Conservation (phyloP, 2,888 invertebrate species). For the Mantis religiosa region DNA sequence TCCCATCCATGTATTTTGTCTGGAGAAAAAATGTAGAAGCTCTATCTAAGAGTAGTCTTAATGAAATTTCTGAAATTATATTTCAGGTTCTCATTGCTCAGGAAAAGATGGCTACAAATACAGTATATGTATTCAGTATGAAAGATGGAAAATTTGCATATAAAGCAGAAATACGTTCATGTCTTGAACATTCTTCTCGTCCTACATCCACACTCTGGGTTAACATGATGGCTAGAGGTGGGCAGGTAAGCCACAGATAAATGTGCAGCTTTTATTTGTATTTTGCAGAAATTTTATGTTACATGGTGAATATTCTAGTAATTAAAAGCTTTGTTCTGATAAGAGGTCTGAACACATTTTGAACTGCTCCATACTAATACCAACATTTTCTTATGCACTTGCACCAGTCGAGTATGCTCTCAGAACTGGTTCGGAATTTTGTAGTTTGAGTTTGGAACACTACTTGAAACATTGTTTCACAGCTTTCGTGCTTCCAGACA, state of each 20-base stretch:
- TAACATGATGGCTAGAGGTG: slow-evolving; percentile 99
- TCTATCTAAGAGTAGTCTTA: background rate
- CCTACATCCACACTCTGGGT: slow-evolving; percentile 98
- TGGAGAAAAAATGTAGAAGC: too few relatives aligned
- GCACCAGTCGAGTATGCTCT: too few relatives aligned
- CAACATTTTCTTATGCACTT: too few relatives aligned
- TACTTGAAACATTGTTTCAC: too few relatives aligned
- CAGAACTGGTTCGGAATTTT: too few relatives aligned
- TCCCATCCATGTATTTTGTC: too few relatives aligned
- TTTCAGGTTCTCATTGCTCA: slow-evolving; percentile 86
- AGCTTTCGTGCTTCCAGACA: too few relatives aligned
- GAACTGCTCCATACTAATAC: too few relatives aligned
- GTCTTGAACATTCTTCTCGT: slow-evolving; percentile 81
- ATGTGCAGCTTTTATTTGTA: background rate
- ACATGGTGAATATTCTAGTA: too few relatives aligned
- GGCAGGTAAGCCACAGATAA: slow-evolving; percentile 49
- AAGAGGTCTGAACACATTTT: too few relatives aligned
- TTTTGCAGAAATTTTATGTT: background rate
- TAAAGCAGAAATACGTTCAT: slow-evolving; percentile 96
- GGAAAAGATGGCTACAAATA: slow-evolving; percentile 99
- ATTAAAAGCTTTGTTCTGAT: too few relatives aligned
- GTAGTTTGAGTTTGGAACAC: too few relatives aligned
- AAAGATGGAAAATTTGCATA: slow-evolving; percentile 99
- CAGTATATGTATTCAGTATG: slow-evolving; percentile 99
- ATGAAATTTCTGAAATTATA: background rate